Conservation (phyloP, 2,113 vertebrate species). For the Varanus komodoensis region DNA sequence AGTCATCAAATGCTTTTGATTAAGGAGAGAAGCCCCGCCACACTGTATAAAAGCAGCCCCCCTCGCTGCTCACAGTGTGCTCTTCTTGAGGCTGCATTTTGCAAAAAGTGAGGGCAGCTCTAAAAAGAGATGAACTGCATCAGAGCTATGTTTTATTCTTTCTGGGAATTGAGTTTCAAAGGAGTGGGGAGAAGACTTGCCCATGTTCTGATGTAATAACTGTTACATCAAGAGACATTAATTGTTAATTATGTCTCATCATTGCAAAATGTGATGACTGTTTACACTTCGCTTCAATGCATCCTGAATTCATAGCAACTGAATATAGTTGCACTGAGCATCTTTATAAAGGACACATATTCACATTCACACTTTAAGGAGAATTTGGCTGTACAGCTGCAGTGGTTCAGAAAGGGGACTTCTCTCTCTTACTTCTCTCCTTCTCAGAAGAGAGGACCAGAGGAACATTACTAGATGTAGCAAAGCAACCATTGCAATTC, state of each 20-base stretch:
- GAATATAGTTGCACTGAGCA: not conserved
- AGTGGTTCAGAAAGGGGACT: not conserved
- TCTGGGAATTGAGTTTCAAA: conserved; percentile 26
- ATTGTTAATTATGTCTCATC: conserved; percentile 10
- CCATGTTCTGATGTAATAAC: conserved; percentile 39
- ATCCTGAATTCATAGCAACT: conserved; percentile 27
- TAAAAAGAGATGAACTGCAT: conserved; percentile 54
- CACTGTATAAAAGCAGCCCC: conserved; percentile 24
- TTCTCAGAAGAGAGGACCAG: not conserved
- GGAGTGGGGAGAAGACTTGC: conserved; percentile 31
- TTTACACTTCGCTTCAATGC: not conserved
- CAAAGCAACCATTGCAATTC: not conserved
- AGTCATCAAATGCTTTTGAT: conserved; percentile 78
- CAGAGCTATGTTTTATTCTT: conserved; percentile 31
- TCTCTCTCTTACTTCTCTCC: not conserved
- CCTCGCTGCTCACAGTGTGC: not conserved
- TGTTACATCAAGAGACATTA: conserved; percentile 22
- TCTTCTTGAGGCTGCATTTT: conserved; percentile 20
- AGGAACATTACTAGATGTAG: not conserved
- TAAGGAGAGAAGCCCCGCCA: conserved; percentile 66
- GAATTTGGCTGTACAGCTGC: not conserved
- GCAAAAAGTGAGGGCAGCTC: conserved; percentile 35
- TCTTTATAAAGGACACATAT: conserved; percentile 5
- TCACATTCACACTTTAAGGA: not conserved
- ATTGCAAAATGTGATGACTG: not conserved